These are phyloP conservation scores for Characodon lateralis DNA, from an alignment of 2,797 vertebrate species.

Conservation along the genomic window DNA sequence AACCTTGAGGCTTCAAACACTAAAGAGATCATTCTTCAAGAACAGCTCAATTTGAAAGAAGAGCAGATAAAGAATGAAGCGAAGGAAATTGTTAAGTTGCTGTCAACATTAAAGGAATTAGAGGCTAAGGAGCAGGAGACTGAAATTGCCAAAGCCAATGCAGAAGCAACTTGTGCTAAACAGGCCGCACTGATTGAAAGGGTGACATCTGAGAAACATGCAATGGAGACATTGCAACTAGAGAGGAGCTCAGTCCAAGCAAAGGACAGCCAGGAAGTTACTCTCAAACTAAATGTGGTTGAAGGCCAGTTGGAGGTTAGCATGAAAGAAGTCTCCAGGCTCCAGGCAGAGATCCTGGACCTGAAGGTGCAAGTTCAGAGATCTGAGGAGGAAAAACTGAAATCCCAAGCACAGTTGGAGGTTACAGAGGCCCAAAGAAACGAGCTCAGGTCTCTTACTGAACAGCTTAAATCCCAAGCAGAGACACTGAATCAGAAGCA, in stretches of 20 bases:
- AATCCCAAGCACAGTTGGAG: constrained; percentile 79
- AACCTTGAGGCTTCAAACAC: constrained; percentile 76
- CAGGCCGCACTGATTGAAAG: constrained; percentile 77
- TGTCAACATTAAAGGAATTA: constrained; percentile 68
- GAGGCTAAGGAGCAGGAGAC: constrained; percentile 74
- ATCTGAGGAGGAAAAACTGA: constrained; percentile 77
- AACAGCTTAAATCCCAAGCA: constrained; percentile 85
- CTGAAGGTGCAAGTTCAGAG: constrained; percentile 80
- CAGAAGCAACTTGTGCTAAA: constrained; percentile 77
- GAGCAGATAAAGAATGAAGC: constrained; percentile 76
- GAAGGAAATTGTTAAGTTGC: constrained; percentile 75
- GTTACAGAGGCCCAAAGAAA: constrained; percentile 73
- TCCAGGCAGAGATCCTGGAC: constrained; percentile 80
- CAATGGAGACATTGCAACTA: constrained; percentile 74
- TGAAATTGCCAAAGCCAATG: constrained; percentile 73
- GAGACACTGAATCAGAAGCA: constrained; percentile 86
- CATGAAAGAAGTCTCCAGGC: constrained; percentile 82
- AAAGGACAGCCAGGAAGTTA: constrained; percentile 74
- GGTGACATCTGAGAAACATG: constrained; percentile 76
- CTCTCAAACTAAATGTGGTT: constrained; percentile 69
- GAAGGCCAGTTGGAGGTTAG: constrained; percentile 84
- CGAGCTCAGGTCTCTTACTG: constrained; percentile 83
- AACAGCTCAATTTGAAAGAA: constrained; percentile 78
- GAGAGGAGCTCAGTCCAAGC: constrained; percentile 60
- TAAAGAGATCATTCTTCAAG: constrained; percentile 78